phyloP scores from a whole-genome alignment of 2,888 invertebrate genomes.

The Ypsolopha scabrella region DNA sequence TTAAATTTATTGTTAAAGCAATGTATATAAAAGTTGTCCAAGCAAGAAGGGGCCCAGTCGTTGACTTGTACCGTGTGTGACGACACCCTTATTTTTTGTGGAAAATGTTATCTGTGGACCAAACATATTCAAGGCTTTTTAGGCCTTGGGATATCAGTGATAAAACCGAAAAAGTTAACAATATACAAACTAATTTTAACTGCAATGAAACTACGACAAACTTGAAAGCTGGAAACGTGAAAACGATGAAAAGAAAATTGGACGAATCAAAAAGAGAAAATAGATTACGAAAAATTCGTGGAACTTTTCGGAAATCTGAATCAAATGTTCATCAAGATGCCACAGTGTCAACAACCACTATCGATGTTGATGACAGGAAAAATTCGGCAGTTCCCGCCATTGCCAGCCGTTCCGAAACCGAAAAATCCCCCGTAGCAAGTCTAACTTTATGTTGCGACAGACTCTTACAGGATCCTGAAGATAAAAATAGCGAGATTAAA shows the following conservation, averaged over 20 bases:
- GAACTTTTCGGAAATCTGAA: constrained; percentile 44
- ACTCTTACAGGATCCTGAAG: constrained; percentile 33
- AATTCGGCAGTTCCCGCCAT: constrained; percentile 11
- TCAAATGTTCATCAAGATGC: constrained; percentile 59
- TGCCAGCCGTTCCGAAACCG: constrained; percentile 6
- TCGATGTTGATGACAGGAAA: constrained; percentile 30
- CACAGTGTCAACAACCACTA: constrained; percentile 70
- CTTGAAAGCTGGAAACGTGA: constrained; percentile 15
- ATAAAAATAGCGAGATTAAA: constrained; percentile 19
- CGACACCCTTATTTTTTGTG: constrained; percentile 22
- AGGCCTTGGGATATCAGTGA: constrained; percentile 73
- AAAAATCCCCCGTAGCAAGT: constrained; percentile 47
- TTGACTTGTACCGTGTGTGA: constrained; percentile 39
- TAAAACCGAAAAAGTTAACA: constrained; percentile 19
- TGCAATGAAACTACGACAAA: constrained; percentile 18
- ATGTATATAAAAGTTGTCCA: constrained; percentile 67
- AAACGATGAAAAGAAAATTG: constrained; percentile 26
- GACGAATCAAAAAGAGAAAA: constrained; percentile 45
- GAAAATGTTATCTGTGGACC: constrained; percentile 47
- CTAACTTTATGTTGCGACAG: constrained; percentile 50
- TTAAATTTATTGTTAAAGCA: constrained; percentile 67
- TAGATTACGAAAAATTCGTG: constrained; percentile 56
- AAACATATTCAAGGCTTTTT: constrained; percentile 66
- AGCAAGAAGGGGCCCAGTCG: constrained; percentile 59
- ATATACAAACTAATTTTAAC: constrained; percentile 11